These are phyloP conservation scores for Dasyprocta punctata DNA, from an alignment of 2,113 vertebrate species.

Conservation along the genomic window DNA sequence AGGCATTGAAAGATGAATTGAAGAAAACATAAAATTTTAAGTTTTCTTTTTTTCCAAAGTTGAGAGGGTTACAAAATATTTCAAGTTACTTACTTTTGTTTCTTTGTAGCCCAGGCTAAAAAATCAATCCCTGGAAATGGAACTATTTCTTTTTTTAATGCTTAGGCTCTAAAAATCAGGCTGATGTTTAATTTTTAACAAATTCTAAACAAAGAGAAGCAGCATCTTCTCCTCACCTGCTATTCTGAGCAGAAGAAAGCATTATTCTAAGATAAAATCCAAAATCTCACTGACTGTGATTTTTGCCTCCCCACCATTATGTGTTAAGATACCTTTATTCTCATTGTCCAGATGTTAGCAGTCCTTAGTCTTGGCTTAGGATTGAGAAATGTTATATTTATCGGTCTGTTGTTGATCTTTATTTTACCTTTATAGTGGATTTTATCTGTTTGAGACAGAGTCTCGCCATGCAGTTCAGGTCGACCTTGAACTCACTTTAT, in stretches of 20 bases:
- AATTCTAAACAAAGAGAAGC: conserved; percentile 25
- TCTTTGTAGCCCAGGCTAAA: background rate
- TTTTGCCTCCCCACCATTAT: fast-evolving
- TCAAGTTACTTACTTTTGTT: conserved; percentile 13
- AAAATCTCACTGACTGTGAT: background rate
- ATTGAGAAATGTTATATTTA: background rate
- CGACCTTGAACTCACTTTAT: too few relatives aligned
- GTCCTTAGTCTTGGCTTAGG: background rate
- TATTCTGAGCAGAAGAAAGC: background rate
- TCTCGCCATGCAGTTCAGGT: too few relatives aligned
- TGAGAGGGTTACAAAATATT: background rate
- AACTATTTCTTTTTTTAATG: background rate
- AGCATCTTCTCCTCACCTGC: background rate
- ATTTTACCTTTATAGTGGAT: too few relatives aligned
- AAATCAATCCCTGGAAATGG: background rate
- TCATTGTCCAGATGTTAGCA: background rate
- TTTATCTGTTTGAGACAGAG: too few relatives aligned
- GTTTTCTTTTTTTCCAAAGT: background rate
- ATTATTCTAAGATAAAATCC: background rate
- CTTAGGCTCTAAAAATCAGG: background rate
- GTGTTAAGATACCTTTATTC: background rate
- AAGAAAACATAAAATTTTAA: background rate
- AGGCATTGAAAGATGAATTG: background rate
- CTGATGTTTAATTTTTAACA: conserved; percentile 44
- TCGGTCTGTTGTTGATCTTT: background rate